Base-by-base conservation (phyloP, 2,113 vertebrate species). In the Oncorhynchus clarkii region DNA sequence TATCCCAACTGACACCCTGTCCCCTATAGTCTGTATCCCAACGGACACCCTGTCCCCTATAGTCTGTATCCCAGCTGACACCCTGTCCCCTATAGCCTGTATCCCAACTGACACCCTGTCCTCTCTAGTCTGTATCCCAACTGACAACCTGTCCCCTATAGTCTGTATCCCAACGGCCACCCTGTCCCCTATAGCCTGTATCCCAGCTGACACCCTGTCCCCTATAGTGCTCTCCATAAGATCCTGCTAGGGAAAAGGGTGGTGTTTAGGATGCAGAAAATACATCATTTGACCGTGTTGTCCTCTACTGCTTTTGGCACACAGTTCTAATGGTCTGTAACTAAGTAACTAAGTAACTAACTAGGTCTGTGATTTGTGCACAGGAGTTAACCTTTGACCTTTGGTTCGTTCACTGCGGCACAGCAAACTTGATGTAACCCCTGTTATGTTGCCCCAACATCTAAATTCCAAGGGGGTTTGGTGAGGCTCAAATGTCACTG, bases 401-500 rank as follows among this genome's bases (percentile, higher is more conserved):
- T 26, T 67, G 22, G 59, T 60, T 75, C 0, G 24, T 69, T 54
- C 18, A 1, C 45, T 75, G 71, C 34, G 1, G 20, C 62, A 31
- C 66, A 64, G 49, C n/a, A 70, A 22, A 34, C 62, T 68, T 70
- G 81, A 71, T n/a, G 67, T 77, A 64, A 73, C 70, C 64, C 67
- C 14, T 51, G 49, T 16, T 51, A 51, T 71, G 78, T 86, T 81
- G 78, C 81, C 64, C 68, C 29, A 67, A 76, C 76, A 67, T 79
- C 13, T 34, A 70, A 16, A 73, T 85, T 78, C 75, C 84, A 54
- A 73, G 51, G 29, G 18, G 22, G 11, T 24, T 24, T 64, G 6
- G 20, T 9, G 51, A 67, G 11, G 80, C 69, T 87, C 72, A 9
- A 80, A 14, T 88, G 74, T 77, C 80, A 78, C 27, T 82, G 70